Evolutionary conservation across 2,113 vertebrate species (phyloP).

Genomic region (Cardinalis cardinalis): DNA sequence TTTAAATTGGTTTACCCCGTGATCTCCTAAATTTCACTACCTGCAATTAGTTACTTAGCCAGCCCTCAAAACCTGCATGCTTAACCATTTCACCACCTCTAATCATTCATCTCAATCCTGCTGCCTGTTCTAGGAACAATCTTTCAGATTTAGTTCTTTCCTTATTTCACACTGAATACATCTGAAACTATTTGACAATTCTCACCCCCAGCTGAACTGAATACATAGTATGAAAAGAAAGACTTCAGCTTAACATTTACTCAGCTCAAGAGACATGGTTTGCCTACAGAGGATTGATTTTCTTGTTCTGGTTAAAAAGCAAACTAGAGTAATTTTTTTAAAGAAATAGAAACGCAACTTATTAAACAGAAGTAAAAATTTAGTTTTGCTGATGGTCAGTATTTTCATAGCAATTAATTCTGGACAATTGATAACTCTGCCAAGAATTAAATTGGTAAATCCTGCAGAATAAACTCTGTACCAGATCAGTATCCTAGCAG

Average conservation of each 20-base stretch:
- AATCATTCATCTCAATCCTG: background rate
- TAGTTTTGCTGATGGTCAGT: background rate
- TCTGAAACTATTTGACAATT: background rate
- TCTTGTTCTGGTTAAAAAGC: background rate
- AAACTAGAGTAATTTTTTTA: background rate
- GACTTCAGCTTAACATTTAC: background rate
- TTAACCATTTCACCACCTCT: conserved; percentile 27
- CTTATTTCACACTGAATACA: background rate
- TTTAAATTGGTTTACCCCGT: conserved; percentile 51
- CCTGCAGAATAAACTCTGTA: conserved; percentile 29
- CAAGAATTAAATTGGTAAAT: conserved; percentile 29
- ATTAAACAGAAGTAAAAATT: background rate
- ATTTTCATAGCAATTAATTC: conserved; percentile 47
- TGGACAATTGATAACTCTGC: conserved; percentile 29
- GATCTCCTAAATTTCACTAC: conserved; percentile 46
- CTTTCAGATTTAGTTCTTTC: background rate
- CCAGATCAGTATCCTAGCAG: background rate
- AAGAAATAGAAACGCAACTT: background rate
- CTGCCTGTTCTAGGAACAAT: background rate
- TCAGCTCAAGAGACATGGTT: background rate
- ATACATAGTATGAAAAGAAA: background rate
- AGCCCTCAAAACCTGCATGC: background rate
- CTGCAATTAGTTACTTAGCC: conserved; percentile 28
- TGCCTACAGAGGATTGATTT: background rate
- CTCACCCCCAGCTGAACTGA: background rate